These are phyloP conservation scores for Actinia tenebrosa DNA, from an alignment of 64 coral and sea anemone species.

Conservation along the genomic window DNA sequence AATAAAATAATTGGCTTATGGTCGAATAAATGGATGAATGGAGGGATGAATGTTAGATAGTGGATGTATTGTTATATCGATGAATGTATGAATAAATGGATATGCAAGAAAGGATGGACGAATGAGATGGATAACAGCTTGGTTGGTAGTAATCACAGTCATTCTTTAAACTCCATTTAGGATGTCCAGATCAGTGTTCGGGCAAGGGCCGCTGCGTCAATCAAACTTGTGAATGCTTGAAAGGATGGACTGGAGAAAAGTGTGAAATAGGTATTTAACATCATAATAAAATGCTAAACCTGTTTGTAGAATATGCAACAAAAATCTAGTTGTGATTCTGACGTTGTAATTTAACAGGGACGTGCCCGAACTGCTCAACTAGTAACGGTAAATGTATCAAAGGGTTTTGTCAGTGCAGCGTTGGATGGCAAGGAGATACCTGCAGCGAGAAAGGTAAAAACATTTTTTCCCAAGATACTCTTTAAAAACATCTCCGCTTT, in stretches of 20 bases:
- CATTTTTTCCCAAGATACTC: too few relatives aligned
- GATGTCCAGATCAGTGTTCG: constrained; percentile 54
- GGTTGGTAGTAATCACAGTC: background rate
- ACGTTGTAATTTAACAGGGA: background rate
- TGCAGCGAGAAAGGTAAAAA: constrained; percentile 37
- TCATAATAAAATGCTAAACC: background rate
- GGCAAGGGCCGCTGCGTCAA: constrained; percentile 62
- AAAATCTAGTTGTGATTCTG: too few relatives aligned
- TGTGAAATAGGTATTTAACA: constrained; percentile 42
- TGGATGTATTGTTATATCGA: too few relatives aligned
- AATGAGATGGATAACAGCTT: too few relatives aligned
- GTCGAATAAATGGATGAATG: too few relatives aligned
- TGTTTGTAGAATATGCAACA: background rate
- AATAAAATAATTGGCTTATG: too few relatives aligned
- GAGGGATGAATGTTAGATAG: too few relatives aligned
- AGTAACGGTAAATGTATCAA: constrained; percentile 47
- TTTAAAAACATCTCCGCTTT: too few relatives aligned
- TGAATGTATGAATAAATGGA: too few relatives aligned
- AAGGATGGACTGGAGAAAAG: constrained; percentile 63
- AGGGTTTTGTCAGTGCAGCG: constrained; percentile 53
- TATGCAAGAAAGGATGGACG: too few relatives aligned
- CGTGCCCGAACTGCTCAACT: constrained; percentile 29
- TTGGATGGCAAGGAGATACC: constrained; percentile 55
- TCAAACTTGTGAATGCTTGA: constrained; percentile 52
- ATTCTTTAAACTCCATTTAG: constrained; percentile 16